These are phyloP conservation scores for Gandaritis pyraliata DNA, from an alignment of 2,888 invertebrate species.

Conservation along the genomic window DNA sequence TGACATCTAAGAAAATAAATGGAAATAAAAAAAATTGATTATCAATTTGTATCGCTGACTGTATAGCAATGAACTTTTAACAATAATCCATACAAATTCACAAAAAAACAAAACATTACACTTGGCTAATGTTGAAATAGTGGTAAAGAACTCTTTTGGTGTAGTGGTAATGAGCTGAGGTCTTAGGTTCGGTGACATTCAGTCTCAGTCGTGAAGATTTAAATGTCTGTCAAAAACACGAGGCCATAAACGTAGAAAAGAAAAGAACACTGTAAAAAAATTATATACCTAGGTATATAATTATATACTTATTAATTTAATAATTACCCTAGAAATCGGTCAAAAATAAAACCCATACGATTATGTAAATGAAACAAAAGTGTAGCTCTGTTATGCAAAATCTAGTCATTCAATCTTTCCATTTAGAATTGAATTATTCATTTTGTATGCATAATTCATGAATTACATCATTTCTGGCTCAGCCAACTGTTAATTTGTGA, in stretches of 20 bases:
- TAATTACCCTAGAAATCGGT: too few relatives aligned
- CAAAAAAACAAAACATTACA: background rate
- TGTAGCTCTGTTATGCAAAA: slow-evolving; percentile 22
- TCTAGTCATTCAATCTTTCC: slow-evolving; percentile 19
- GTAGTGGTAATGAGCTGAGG: background rate
- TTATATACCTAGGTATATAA: too few relatives aligned
- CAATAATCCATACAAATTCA: slow-evolving; percentile 6
- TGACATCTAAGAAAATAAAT: too few relatives aligned
- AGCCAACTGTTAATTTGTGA: slow-evolving; percentile 15
- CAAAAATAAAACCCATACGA: background rate
- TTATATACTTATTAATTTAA: too few relatives aligned
- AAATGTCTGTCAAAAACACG: too few relatives aligned
- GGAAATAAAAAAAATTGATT: too few relatives aligned
- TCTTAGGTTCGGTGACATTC: too few relatives aligned
- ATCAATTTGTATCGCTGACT: background rate
- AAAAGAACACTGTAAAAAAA: too few relatives aligned
- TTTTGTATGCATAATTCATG: slow-evolving; percentile 11
- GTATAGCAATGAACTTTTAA: slow-evolving; percentile 7
- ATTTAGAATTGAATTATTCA: slow-evolving; percentile 26
- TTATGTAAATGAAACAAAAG: slow-evolving; percentile 23
- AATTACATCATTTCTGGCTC: slow-evolving; percentile 28
- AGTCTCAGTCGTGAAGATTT: too few relatives aligned
- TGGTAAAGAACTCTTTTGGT: background rate
- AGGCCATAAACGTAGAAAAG: too few relatives aligned
- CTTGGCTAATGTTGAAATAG: background rate